A percentile compares a stretch with the other conserved stretches of the same genome.
Evolutionary conservation across 2,888 invertebrate genomes (phyloP).

Genomic region (Smittia sp.): DNA sequence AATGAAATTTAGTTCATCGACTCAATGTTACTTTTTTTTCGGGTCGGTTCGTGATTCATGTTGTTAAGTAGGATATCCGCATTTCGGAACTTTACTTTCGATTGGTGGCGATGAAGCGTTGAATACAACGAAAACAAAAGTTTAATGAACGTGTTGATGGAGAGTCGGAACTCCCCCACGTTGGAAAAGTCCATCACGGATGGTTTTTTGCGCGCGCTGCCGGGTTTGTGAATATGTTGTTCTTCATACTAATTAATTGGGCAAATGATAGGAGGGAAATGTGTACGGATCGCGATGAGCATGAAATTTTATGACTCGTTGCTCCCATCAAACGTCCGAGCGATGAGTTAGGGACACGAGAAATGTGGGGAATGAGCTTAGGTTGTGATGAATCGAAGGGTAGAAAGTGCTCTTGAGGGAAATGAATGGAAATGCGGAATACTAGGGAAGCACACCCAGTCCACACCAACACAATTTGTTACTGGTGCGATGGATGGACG

Average conservation of each 20-base stretch:
- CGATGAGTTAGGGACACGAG: constrained; percentile 1
- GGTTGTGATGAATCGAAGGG: neutral
- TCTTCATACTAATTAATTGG: constrained; percentile 14
- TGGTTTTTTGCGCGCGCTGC: neutral
- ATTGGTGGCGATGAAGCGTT: neutral
- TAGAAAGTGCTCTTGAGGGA: constrained; percentile 3
- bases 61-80: constrained; percentile 31
- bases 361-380: neutral
- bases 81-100: neutral
- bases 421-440: neutral
- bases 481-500: no score
- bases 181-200: neutral
- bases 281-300: neutral
- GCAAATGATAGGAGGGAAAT: neutral
- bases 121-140: neutral
- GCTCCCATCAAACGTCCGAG: neutral
- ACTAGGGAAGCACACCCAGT: constrained; percentile 9
- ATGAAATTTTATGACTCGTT: constrained; percentile 12
- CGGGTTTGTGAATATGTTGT: neutral
- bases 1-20: neutral
- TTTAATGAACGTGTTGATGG: constrained; percentile 5
- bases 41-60: constrained; percentile 12
- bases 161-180: constrained; percentile 2
- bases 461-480: neutral
- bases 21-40: constrained; percentile 16